These are phyloP conservation scores for Eretmocerus hayati DNA, from an alignment of 2,888 invertebrate genomes.

Conservation along the genomic window DNA sequence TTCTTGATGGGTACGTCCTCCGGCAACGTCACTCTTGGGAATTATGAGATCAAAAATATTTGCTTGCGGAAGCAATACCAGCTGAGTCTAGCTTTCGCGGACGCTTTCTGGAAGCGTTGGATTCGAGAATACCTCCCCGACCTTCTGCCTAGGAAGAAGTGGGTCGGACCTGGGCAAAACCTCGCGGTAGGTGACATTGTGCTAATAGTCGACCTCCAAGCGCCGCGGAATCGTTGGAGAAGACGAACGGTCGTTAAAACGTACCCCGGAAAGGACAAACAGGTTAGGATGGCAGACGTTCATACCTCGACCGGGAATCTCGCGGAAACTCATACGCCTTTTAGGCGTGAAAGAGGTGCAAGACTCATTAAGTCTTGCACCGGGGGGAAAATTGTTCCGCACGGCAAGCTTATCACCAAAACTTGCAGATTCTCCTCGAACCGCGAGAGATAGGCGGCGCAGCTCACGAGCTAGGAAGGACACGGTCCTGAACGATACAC, in stretches of 20 bases:
- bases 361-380: too few relatives aligned
- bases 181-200: conserved; percentile 8
- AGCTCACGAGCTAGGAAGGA: too few relatives aligned
- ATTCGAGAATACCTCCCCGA: conserved; percentile 31
- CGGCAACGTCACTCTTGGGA: neutral
- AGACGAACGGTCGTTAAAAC: conserved; percentile 1
- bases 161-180: conserved; percentile 4
- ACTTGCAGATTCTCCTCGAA: too few relatives aligned
- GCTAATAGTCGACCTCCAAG: conserved; percentile 3
- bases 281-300: conserved; percentile 4
- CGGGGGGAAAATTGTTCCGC: too few relatives aligned
- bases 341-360: too few relatives aligned
- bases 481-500: too few relatives aligned
- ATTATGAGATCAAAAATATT: neutral
- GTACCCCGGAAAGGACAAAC: conserved; percentile 2
- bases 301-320: neutral
- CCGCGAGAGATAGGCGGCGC: too few relatives aligned
- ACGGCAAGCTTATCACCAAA: too few relatives aligned
- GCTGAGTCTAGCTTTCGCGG: conserved; percentile 13
- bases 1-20: conserved; percentile 8
- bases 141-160: conserved; percentile 19
- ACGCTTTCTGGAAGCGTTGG: conserved; percentile 30
- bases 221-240: conserved; percentile 10
- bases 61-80: conserved; percentile 14
- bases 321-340: too few relatives aligned